A percentile compares a stretch with the other conserved stretches of the same genome.
These are phyloP conservation scores for Mobula hypostoma DNA, from an alignment of 2,113 vertebrate genomes.

Conservation along the genomic window DNA sequence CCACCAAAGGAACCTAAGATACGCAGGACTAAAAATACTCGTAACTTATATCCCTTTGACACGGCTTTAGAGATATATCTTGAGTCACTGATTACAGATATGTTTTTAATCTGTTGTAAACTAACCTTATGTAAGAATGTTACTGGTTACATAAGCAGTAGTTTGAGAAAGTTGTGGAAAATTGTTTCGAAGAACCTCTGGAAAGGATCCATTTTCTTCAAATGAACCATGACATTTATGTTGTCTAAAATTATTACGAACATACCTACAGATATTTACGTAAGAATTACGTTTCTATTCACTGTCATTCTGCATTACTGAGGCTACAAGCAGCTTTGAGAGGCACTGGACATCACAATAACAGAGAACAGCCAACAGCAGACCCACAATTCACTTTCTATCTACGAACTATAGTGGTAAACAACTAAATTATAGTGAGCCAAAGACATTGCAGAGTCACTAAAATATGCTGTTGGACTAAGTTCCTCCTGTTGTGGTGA, in stretches of 20 bases:
- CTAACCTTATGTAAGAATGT: neutral
- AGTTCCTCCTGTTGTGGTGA: neutral
- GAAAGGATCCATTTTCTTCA: neutral
- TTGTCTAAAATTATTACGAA: slow-evolving; percentile 6
- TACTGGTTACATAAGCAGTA: neutral
- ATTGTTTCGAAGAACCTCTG: neutral
- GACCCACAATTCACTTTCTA: neutral
- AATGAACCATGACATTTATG: neutral
- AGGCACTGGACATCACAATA: neutral
- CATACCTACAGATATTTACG: neutral
- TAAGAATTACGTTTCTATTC: neutral
- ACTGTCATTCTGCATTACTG: neutral
- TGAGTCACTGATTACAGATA: neutral
- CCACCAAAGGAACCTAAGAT: too few relatives aligned
- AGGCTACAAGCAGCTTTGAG: neutral
- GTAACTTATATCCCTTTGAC: neutral
- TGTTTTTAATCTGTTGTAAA: neutral
- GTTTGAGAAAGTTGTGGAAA: neutral
- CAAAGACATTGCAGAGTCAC: neutral
- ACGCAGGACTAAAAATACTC: neutral
- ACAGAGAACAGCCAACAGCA: neutral
- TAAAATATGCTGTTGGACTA: neutral
- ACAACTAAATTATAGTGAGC: neutral
- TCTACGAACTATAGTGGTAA: neutral
- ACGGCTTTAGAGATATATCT: neutral